Percentiles rank a stretch among this genome's conserved stretches.
phyloP scores from a whole-genome alignment of 2,797 vertebrate genomes.

The Lepus townsendii region DNA sequence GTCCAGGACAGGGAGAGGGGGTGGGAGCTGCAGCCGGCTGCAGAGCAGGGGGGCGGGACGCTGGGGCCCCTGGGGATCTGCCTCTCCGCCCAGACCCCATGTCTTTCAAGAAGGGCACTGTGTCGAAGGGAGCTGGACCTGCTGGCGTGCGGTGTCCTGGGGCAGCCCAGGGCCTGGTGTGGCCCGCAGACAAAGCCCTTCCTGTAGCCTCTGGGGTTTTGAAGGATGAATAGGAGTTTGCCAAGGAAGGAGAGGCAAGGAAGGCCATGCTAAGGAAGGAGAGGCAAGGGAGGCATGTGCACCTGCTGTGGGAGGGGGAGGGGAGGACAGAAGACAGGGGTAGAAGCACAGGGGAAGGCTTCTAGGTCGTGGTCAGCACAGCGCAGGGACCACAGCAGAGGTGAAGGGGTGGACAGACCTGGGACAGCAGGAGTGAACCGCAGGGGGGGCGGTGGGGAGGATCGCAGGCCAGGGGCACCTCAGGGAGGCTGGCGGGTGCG shows the following conservation, averaged over 20 bases:
- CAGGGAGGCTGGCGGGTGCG: background rate
- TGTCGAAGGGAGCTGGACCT: no score
- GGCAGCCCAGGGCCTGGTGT: no score
- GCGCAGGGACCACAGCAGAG: background rate
- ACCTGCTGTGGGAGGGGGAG: background rate
- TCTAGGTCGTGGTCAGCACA: background rate
- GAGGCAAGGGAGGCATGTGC: background rate
- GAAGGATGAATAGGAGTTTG: conserved; percentile 52
- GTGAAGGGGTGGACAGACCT: background rate
- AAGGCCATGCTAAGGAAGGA: rapidly evolving
- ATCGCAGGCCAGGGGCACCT: background rate
- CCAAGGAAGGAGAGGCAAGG: background rate
- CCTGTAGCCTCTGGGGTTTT: background rate
- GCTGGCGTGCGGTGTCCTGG: no score
- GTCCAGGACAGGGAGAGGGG: no score
- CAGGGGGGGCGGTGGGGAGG: background rate
- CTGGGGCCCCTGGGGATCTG: no score
- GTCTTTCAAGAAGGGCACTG: no score
- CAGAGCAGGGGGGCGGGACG: no score
- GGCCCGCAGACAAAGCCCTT: no score
- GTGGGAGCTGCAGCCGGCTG: no score
- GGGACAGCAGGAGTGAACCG: background rate
- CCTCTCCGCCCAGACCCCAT: no score
- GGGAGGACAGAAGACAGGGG: no score
- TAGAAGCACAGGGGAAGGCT: no score